These are phyloP conservation scores for Mus minutoides DNA, from an alignment of 2,797 vertebrate species.

Conservation along the genomic window DNA sequence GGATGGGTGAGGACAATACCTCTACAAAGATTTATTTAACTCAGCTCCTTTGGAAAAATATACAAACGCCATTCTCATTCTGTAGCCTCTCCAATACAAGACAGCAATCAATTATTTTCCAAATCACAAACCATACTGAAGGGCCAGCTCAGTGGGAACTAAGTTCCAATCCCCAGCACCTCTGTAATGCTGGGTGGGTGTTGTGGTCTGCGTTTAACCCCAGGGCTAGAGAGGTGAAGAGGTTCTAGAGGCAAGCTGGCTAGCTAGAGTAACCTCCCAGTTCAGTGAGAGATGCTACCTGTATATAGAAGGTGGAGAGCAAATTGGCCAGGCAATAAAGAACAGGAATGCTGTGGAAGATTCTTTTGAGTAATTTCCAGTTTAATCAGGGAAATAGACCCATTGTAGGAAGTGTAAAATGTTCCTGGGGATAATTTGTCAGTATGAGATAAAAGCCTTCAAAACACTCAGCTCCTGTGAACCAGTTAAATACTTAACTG, in stretches of 20 bases:
- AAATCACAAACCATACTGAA: slow-evolving; percentile 61
- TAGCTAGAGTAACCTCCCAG: neutral
- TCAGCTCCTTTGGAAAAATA: slow-evolving; percentile 25
- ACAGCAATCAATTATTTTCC: slow-evolving; percentile 51
- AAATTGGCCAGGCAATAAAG: slow-evolving; percentile 26
- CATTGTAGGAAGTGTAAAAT: slow-evolving; percentile 37
- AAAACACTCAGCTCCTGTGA: slow-evolving; percentile 34
- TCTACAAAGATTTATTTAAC: neutral
- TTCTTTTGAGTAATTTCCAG: slow-evolving; percentile 57
- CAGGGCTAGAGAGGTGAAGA: neutral
- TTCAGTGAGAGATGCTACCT: neutral
- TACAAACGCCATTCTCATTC: slow-evolving; percentile 37
- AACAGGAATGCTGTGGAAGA: neutral
- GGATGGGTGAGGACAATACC: neutral
- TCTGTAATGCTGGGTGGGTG: neutral
- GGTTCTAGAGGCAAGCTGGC: neutral
- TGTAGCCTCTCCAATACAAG: slow-evolving; percentile 6
- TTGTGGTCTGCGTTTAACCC: neutral
- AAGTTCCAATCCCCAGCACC: neutral
- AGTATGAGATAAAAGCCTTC: slow-evolving; percentile 55
- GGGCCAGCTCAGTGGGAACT: neutral
- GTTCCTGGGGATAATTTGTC: slow-evolving; percentile 42
- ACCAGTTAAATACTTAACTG: neutral
- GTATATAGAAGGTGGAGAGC: neutral
- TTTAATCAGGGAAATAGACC: slow-evolving; percentile 7